phyloP scores from a whole-genome alignment of 1,140 invertebrate species.

The Temnothorax nylanderi region DNA sequence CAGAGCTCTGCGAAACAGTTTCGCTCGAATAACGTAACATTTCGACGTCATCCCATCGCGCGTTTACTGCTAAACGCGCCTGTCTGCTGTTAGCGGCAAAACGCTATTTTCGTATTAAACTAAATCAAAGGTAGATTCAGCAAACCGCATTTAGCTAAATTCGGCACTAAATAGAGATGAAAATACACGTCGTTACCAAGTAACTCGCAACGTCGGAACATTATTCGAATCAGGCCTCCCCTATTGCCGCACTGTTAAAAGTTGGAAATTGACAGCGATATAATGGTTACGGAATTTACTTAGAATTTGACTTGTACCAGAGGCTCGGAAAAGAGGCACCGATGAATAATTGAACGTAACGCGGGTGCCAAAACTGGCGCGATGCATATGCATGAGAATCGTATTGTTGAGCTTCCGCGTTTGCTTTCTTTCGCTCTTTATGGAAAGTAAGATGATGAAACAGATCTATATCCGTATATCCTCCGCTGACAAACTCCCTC shows the following conservation, averaged over 20 bases:
- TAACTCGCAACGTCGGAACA: background rate
- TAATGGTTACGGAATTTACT: conserved; percentile 12
- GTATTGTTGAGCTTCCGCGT: conserved; percentile 1
- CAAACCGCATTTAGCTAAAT: background rate
- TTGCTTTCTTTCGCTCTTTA: conserved; percentile 2
- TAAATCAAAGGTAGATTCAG: conserved; percentile 20
- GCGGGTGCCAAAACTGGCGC: conserved; percentile 29
- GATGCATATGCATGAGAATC: conserved; percentile 58
- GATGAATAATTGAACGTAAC: conserved; percentile 49
- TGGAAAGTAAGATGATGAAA: background rate
- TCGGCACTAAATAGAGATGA: conserved; percentile 15
- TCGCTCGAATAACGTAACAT: conserved; percentile 2
- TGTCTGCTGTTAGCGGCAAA: background rate
- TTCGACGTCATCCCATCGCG: background rate
- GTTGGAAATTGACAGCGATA: conserved; percentile 30
- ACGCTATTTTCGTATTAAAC: conserved; percentile 11
- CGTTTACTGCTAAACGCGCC: background rate
- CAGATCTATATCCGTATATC: background rate
- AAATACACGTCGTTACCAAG: background rate
- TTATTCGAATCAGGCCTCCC: background rate
- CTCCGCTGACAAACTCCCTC: background rate
- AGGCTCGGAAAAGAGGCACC: background rate
- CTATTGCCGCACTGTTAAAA: background rate
- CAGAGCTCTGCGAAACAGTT: background rate
- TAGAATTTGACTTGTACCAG: background rate